Evolutionary conservation across 2,888 invertebrate species (phyloP), one percentile per base, ranked within the genome.

Genomic region (Xylota segnis): DNA sequence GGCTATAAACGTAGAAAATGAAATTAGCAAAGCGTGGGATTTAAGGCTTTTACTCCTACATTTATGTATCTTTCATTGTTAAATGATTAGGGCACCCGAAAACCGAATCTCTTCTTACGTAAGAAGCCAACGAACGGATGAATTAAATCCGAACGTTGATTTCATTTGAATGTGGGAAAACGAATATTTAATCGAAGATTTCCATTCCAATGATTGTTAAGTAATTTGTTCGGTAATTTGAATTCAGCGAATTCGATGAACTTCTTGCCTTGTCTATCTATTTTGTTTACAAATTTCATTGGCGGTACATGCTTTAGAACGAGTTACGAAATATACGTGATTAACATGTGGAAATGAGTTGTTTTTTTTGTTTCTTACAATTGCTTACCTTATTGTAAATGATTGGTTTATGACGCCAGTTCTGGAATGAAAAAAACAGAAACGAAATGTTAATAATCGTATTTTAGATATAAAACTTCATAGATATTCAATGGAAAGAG

Each of bases 1-100:
- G 14, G 50, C 16, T 61, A 50, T 50, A 66, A 45, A 37, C 29
- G 34, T 56, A 45, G 34, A 76, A 52, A 59, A 50, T 14, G 34
- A 43, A 70, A 71, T 58, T 66, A 59, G 65, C 82, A 71, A 77
- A 71, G 71, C 82, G 70, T 82, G 76, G 59, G 66, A 66, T 59
- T 66, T 45, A 5, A 32, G 56, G 56, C n/a, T 40, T 32, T 74
- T 65, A 32, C 37, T 14, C 54, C n/a, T 14, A 29, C 6, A 6
- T 23, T 16, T 18, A 5, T n/a, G n/a, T 7, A 23, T 7, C 10
- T 14, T 47, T 47, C 66, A 65, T 12, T 5, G 16, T 29, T 43
- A 4, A 43, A 14, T 56, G 16, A n/a, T 9, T 5, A 56, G 71
- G 40, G 32, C 43, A 43, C 40, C 52, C 52, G n/a, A 47, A 47